Evolutionary conservation across 2,113 vertebrate species (phyloP), one percentile per base, ranked within the genome.

Genomic region (Monopterus albus): DNA sequence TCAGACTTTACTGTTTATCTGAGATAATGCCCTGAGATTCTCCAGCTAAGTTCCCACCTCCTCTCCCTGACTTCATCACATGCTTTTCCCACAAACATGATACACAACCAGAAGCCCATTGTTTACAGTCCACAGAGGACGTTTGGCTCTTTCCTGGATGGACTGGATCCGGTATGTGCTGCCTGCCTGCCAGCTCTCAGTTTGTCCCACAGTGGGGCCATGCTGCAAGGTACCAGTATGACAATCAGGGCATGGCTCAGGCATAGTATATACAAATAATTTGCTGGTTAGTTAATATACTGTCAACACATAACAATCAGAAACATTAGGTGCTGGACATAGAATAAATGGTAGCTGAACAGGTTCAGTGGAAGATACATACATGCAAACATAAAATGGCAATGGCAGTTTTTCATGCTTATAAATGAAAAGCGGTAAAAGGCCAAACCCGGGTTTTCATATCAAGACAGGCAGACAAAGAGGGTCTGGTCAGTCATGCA

Each of bases 61-160:
- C 28, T 10, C 46, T 18, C 52, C 23, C 2, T 15, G 56, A 70
- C 58, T 66, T 58, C 20, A 20, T 81, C 83, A 79, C 79, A 75
- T 70, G 67, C 63, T 42, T 29, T 49, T 87, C 77, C 60, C 72
- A 81, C 76, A 85, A 85, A 80, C 78, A 76, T 51, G 63, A 87
- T 59, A 85, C 72, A 82, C 74, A 84, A 58, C 68, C 84, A 82
- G 78, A 55, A 55, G 77, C 45, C 38, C 78, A 89, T 88, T 91
- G 86, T 89, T 89, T 78, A 85, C 42, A 78, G 69, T 72, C 73
- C 75, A 65, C 57, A 62, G 78, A 82, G 81, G 81, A 79, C 75
- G 56, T 62, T 86, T 63, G 81, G 79, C 84, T 86, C 77, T 83
- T 89, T 89, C 88, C 88, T 89, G 88, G 87, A 89, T 79, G 86